phyloP scores from a whole-genome alignment of 2,797 vertebrate species.

The Channa striata region DNA sequence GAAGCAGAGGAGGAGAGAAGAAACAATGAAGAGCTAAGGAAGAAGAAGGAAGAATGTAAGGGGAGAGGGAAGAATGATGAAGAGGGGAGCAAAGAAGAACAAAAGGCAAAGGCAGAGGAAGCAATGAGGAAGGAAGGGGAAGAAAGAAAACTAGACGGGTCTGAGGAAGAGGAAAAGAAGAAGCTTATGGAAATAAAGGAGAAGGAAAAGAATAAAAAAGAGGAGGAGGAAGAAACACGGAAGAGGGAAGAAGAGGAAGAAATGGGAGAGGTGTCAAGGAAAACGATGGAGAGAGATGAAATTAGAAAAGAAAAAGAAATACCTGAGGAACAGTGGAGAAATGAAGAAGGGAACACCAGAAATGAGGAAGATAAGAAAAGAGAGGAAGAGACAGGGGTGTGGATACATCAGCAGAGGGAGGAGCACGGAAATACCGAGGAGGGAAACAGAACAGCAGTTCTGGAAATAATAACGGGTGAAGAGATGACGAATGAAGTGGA shows the following conservation, averaged over 20 bases:
- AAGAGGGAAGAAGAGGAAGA: constrained; percentile 26
- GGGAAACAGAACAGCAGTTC: background rate
- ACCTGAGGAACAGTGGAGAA: background rate
- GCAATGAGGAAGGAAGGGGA: constrained; percentile 3
- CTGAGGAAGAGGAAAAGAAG: background rate
- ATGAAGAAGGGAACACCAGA: background rate
- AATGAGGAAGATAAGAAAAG: background rate
- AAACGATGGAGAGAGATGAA: background rate
- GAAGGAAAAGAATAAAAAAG: background rate
- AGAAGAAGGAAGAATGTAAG: background rate
- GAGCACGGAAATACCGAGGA: background rate
- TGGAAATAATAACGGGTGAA: background rate
- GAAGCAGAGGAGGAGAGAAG: background rate
- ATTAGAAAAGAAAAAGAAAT: background rate
- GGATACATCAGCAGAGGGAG: background rate
- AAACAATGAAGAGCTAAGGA: constrained; percentile 5
- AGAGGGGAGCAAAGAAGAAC: constrained; percentile 2
- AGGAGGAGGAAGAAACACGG: constrained; percentile 6
- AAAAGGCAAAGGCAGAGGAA: constrained; percentile 14
- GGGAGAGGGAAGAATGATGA: background rate
- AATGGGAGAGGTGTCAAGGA: background rate
- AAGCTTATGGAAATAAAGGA: background rate
- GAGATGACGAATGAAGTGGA: background rate
- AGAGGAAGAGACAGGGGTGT: constrained; percentile 1
- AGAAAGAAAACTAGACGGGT: background rate